Percentiles rank a stretch among this genome's conserved stretches.
These are phyloP conservation scores for Macaca mulatta DNA, from an alignment of 2,113 vertebrate species.

Conservation along the genomic window DNA sequence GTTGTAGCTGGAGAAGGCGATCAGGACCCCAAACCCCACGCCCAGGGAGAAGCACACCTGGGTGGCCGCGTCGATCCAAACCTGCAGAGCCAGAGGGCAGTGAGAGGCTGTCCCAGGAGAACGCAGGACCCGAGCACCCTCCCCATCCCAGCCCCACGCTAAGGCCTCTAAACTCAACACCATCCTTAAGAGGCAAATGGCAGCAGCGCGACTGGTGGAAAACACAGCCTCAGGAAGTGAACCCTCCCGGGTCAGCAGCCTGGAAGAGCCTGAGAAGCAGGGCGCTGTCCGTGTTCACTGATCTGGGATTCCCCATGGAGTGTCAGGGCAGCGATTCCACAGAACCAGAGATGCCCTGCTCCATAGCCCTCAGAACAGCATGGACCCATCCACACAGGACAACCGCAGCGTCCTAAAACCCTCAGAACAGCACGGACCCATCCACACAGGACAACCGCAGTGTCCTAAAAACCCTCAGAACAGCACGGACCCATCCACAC, in stretches of 20 bases:
- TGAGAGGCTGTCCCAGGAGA: background rate
- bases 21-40: slow-evolving; percentile 96
- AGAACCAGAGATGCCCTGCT: accelerated
- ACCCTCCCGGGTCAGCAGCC: background rate
- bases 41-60: slow-evolving; percentile 99
- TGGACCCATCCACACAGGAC: no score
- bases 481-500: no score
- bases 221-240: no score
- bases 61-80: slow-evolving; percentile 98
- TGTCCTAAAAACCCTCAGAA: no score
- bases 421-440: no score
- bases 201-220: background rate
- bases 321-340: accelerated
- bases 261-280: background rate
- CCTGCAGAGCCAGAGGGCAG: slow-evolving; percentile 85
- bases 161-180: slow-evolving; percentile 59
- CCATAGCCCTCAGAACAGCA: background rate
- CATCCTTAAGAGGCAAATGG: background rate
- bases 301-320: accelerated
- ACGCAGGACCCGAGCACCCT: no score
- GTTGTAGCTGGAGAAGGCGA: slow-evolving; percentile 99
- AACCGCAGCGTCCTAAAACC: no score
- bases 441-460: accelerated
- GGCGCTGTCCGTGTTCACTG: background rate
- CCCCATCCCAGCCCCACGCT: no score